Base-by-base conservation (phyloP, 2,888 invertebrate genomes). In the Thymelicus acteon region DNA sequence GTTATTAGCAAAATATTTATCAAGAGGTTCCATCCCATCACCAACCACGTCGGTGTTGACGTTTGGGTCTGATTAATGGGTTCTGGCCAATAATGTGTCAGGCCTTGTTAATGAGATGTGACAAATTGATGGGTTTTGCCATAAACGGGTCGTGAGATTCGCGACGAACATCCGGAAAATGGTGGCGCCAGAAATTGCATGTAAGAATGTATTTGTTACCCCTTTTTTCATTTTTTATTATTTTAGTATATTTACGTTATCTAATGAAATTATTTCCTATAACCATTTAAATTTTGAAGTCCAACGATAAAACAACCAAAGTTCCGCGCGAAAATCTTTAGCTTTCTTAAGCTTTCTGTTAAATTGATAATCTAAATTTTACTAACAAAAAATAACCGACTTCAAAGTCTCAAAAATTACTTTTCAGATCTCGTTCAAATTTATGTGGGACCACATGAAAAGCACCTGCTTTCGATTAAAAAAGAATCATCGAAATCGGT, bases 11-110 rank as follows among this genome's bases (percentile, higher is more conserved):
- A 61, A 73, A 75, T 76, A 80, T 80, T 80, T 78, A 82, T 84
- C 80, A 82, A 73, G 60, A 61, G 39, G 85, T 85, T 80, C 73
- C 82, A 83, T 73, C 82, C 83, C 88, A 89, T 90, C 80, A 82
- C 85, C 73, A 37, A 74, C 73, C 85, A 83, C 83, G 85, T 80
- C 79, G 71, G 86, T 89, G 91, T 88, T 90, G 91, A 91, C 89
- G 77, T 86, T 82, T 83, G 76, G 75, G 75, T 77, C 73, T 83
- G 82, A 92, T 89, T 87, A 88, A 91, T 90, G 87, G 77, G 73
- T 74, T 78, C 72, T 75, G 73, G 19, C 37, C 52, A 68, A 68
- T 68, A 68, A 68, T 68, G 62, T 54, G 68, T 82, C 84, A 76
- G 75, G 76, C 77, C 74, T 83, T 82, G 91, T 89, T 87, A 88